A percentile compares a stretch with the other conserved stretches of the same genome.
Conservation (phyloP, 2,113 vertebrate species). For the Sinocyclocheilus rhinocerous region DNA sequence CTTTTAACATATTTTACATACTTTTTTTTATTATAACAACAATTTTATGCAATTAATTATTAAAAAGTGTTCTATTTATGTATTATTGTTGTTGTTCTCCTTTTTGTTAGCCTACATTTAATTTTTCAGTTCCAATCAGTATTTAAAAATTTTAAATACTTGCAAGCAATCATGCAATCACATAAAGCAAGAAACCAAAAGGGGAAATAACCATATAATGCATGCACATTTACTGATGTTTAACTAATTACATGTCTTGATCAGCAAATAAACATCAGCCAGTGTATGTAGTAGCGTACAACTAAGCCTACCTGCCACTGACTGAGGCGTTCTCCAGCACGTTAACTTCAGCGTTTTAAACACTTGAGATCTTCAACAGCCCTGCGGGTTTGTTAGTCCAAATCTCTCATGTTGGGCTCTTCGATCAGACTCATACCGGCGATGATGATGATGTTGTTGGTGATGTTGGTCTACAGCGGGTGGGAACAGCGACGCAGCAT, state of each 20-base stretch:
- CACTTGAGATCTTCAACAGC: neutral
- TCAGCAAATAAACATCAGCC: neutral
- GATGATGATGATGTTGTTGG: constrained; percentile 9
- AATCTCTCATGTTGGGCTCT: neutral
- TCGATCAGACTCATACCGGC: constrained; percentile 14
- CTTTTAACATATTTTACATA: no score
- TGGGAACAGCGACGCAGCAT: constrained; percentile 42
- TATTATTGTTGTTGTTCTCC: neutral
- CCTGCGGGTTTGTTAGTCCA: constrained; percentile 3
- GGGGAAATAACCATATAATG: neutral
- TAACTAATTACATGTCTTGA: neutral
- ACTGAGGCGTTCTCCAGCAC: neutral
- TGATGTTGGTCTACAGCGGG: constrained; percentile 41
- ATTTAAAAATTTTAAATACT: neutral
- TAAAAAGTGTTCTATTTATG: neutral
- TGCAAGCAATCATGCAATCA: neutral
- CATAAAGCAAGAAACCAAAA: neutral
- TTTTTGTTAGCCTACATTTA: neutral
- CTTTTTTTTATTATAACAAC: no score
- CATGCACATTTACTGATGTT: neutral
- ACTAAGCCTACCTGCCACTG: constrained; percentile 20
- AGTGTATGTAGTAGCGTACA: neutral
- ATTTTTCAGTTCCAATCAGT: neutral
- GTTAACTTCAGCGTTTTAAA: constrained; percentile 24
- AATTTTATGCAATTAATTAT: neutral